Evolutionary conservation across 2,113 vertebrate species (phyloP).

Genomic region (Rhodinocichla rosea): DNA sequence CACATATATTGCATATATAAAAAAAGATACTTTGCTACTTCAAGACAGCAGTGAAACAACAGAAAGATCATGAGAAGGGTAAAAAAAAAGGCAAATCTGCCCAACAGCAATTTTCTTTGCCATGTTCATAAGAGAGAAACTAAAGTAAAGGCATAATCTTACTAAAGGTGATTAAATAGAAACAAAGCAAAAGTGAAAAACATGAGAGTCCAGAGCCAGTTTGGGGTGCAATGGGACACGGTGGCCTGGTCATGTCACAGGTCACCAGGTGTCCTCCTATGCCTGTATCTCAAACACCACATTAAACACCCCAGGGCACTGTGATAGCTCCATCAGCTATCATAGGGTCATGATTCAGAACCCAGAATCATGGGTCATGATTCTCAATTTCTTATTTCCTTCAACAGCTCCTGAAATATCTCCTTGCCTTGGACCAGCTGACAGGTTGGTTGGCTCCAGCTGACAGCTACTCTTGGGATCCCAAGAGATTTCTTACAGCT

Average conservation of each 20-base stretch:
- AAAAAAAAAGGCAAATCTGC: neutral
- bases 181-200: neutral
- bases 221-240: neutral
- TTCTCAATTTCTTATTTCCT: neutral
- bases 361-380: rapidly evolving
- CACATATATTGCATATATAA: neutral
- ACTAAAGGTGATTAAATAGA: neutral
- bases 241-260: neutral
- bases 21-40: neutral
- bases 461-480: neutral
- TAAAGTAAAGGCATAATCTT: neutral
- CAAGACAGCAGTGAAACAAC: neutral
- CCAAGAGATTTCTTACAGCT: neutral
- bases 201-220: neutral
- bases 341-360: too few relatives aligned
- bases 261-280: neutral
- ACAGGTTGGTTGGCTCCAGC: neutral
- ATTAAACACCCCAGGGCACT: neutral
- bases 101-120: neutral
- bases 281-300: rapidly evolving
- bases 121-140: neutral
- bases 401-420: neutral
- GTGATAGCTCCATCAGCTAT: neutral
- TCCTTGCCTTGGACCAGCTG: neutral
- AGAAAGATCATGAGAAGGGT: neutral